Conservation (phyloP, 2,797 vertebrate genomes). For the Hoplostethus mediterraneus region DNA sequence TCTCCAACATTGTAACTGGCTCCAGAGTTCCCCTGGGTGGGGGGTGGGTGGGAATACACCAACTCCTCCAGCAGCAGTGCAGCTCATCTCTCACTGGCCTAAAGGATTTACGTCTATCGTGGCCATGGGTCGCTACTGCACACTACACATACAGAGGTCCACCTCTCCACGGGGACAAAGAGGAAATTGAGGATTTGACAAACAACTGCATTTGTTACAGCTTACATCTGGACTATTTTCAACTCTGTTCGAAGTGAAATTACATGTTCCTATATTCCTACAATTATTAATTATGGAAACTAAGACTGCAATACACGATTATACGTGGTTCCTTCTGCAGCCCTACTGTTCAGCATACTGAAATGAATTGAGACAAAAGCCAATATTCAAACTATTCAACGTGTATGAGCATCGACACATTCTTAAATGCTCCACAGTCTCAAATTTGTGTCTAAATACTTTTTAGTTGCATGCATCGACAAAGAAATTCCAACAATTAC, state of each 20-base stretch:
- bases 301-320: constrained; percentile 9
- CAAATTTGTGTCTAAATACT: too few relatives aligned
- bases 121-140: constrained; percentile 30
- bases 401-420: neutral
- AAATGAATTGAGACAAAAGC: constrained; percentile 7
- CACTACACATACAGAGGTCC: constrained; percentile 43
- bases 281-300: constrained; percentile 20
- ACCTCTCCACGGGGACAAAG: constrained; percentile 35
- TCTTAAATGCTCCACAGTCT: neutral
- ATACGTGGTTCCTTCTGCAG: neutral
- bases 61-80: constrained; percentile 71
- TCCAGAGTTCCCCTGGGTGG: constrained; percentile 75
- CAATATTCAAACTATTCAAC: constrained; percentile 1
- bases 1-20: constrained; percentile 80
- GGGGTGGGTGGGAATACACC: constrained; percentile 44
- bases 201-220: neutral
- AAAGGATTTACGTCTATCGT: constrained; percentile 63
- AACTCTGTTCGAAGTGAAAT: constrained; percentile 19
- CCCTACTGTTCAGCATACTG: too few relatives aligned
- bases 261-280: constrained; percentile 19
- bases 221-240: constrained; percentile 14
- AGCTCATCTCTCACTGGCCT: constrained; percentile 53
- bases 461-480: too few relatives aligned
- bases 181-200: neutral
- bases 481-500: too few relatives aligned